Conservation (phyloP, 1,140 invertebrate genomes). For the Lysiphlebus fabarum region DNA sequence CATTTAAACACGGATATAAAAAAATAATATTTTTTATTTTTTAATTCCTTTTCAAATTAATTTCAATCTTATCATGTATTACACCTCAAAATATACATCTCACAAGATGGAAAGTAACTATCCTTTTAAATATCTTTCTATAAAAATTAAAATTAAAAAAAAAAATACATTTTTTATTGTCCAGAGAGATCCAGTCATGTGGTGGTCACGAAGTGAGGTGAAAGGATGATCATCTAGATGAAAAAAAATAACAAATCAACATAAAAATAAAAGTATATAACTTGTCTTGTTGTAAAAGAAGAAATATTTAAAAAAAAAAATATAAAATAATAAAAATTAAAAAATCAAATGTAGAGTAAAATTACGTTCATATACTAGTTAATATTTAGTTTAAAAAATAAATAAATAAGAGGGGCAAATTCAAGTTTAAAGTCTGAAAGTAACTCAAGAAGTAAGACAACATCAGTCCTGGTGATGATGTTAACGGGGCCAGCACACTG, state of each 20-base stretch:
- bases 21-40: no score
- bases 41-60: not conserved
- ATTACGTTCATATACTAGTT: slow-evolving; percentile 32
- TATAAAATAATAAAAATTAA: slow-evolving; percentile 8
- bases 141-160: not conserved
- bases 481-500: slow-evolving; percentile 41
- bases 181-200: not conserved
- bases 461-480: not conserved
- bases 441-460: no score
- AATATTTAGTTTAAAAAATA: slow-evolving; percentile 7
- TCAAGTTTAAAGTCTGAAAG: no score
- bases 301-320: slow-evolving; percentile 8
- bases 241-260: not conserved
- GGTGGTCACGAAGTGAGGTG: slow-evolving; percentile 6
- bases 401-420: not conserved
- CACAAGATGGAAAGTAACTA: not conserved
- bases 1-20: no score
- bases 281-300: not conserved
- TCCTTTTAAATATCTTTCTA: slow-evolving; percentile 2
- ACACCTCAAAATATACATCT: not conserved
- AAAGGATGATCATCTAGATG: slow-evolving; percentile 3
- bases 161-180: slow-evolving; percentile 1
- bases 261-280: not conserved
- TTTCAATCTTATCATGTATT: not conserved
- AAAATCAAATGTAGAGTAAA: slow-evolving; percentile 43